phyloP scores from a whole-genome alignment of 1,140 invertebrate genomes.

The Acromyrmex charruanus region DNA sequence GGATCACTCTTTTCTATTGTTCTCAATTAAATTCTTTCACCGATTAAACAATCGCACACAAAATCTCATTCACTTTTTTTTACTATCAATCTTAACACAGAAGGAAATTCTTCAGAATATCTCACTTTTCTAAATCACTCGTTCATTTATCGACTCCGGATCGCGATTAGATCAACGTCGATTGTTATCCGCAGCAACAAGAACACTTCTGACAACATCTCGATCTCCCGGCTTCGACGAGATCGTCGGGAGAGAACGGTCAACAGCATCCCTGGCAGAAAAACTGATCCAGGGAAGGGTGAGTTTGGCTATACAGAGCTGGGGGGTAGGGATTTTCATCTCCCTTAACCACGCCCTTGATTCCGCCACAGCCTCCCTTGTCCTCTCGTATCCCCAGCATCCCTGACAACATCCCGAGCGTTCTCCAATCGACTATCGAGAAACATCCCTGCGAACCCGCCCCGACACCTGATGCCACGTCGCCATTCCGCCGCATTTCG shows the following conservation, averaged over 20 bases:
- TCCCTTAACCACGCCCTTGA: conserved; percentile 62
- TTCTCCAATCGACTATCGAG: conserved; percentile 72
- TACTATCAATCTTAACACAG: background rate
- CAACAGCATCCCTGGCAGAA: conserved; percentile 55
- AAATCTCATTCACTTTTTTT: background rate
- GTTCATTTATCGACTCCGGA: conserved; percentile 6
- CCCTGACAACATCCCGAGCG: conserved; percentile 63
- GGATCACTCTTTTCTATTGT: background rate
- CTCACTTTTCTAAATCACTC: background rate
- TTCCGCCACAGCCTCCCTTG: conserved; percentile 35
- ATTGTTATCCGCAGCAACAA: conserved; percentile 63
- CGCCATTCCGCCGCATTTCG: conserved; percentile 75
- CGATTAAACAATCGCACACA: conserved; percentile 37
- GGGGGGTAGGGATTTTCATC: conserved; percentile 42
- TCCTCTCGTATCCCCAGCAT: conserved; percentile 24
- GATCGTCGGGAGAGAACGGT: conserved; percentile 40
- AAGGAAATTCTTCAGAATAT: background rate
- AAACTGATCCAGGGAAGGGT: conserved; percentile 10
- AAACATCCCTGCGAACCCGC: conserved; percentile 48
- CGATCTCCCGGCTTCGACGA: conserved; percentile 69
- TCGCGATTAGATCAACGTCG: conserved; percentile 28
- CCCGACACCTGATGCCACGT: conserved; percentile 68
- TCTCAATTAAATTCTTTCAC: conserved; percentile 8
- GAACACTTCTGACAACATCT: conserved; percentile 81
- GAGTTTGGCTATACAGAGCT: background rate